Evolutionary conservation across 2,113 vertebrate species (phyloP).

Genomic region (Hoplias malabaricus): DNA sequence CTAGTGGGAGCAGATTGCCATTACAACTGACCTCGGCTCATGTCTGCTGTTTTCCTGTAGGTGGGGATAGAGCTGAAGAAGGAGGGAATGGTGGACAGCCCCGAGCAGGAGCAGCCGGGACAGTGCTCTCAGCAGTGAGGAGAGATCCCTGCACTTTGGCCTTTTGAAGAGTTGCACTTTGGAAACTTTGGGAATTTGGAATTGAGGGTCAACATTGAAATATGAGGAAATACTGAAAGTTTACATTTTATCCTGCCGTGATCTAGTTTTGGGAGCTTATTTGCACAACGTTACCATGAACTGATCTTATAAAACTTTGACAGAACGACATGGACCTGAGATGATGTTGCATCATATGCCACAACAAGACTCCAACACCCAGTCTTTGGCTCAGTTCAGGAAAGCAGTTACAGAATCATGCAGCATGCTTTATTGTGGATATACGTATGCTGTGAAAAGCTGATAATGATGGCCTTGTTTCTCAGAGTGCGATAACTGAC

Average conservation of each 20-base stretch:
- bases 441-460: background rate
- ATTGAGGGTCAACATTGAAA: background rate
- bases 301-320: background rate
- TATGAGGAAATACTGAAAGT: background rate
- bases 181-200: background rate
- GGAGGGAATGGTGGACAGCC: conserved; percentile 67
- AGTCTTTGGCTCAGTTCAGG: background rate
- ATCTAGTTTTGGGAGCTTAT: background rate
- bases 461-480: background rate
- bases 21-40: background rate
- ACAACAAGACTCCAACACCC: background rate
- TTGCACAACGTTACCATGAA: background rate
- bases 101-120: conserved; percentile 67
- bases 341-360: background rate
- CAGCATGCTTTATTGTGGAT: background rate
- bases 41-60: conserved; percentile 60
- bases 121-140: conserved; percentile 78
- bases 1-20: conserved; percentile 10
- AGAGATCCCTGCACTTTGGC: background rate
- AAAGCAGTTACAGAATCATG: background rate
- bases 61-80: conserved; percentile 85
- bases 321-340: background rate
- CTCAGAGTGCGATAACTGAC: background rate
- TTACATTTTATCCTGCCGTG: background rate
- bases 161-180: conserved; percentile 48